These are phyloP conservation scores for Gymnarchus niloticus DNA, from an alignment of 2,113 vertebrate genomes.

Conservation along the genomic window DNA sequence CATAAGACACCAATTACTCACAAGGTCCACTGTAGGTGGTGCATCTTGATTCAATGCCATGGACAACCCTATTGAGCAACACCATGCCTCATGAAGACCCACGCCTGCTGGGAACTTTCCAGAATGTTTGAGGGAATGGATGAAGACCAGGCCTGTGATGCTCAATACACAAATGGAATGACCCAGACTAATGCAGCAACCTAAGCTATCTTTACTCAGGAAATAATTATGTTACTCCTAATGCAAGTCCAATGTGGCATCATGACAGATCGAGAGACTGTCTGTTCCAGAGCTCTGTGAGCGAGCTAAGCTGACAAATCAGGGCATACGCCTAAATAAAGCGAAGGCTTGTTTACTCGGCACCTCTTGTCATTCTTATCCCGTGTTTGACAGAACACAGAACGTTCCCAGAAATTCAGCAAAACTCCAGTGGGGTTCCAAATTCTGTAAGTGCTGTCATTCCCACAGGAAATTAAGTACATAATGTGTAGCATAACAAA, in stretches of 20 bases:
- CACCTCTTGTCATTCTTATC: neutral
- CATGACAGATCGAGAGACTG: neutral
- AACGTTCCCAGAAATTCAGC: neutral
- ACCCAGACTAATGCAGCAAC: neutral
- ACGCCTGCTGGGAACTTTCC: neutral
- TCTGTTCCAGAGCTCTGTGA: neutral
- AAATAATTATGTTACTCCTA: neutral
- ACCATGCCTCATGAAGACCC: neutral
- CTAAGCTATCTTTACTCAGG: neutral
- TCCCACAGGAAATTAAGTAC: neutral
- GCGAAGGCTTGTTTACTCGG: neutral
- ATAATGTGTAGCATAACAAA: neutral
- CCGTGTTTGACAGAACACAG: neutral
- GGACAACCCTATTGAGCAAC: neutral
- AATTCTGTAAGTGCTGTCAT: neutral
- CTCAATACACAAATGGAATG: neutral
- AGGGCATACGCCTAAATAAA: neutral
- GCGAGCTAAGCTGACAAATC: neutral
- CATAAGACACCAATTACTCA: conserved; percentile 10
- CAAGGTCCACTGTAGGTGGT: neutral
- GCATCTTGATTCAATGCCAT: conserved; percentile 4
- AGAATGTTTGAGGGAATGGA: neutral
- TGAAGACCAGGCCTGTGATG: neutral
- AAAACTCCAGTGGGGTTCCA: neutral
- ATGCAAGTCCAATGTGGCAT: neutral